Base-by-base conservation (phyloP, 2,888 invertebrate species). In the Rhodophaea formosa region DNA sequence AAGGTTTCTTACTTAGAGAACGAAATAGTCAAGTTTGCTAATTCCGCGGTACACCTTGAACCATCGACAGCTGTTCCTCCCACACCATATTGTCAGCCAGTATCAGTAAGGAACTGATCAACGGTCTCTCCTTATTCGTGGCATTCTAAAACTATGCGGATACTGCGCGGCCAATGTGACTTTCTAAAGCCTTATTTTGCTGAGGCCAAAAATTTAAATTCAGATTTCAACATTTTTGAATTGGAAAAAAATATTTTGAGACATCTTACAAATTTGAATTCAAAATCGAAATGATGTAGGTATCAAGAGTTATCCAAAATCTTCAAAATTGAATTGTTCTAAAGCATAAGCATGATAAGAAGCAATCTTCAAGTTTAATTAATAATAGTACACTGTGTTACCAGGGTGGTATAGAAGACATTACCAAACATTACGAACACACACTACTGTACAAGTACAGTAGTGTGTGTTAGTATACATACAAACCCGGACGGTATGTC, bases 61-160 rank as follows among this genome's bases (percentile, higher is more conserved):
- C 56, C 43, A 49, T 57, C 60, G 55, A 23, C 23, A 23, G 23
- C 56, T 39, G 39, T 16, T 49, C 62, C 55, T 57, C 62, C 64
- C 58, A 59, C 65, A 56, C 57, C 56, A 61, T 53, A 56, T 51
- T 56, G 57, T 45, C 57, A 56, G 49, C n/a, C 42, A n/a, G 39
- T 23, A 29, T 49, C 49, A 32, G 8, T 15, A 32, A 65, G 63
- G 68, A 67, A 66, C 63, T 63, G 53, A 67, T 66, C 66, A 61
- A 57, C 62, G 62, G 67, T 64, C 56, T 53, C 58, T 67, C 68
- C 65, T 65, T 68, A 66, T 69, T 59, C 35, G 60, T 55, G 58
- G 56, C 59, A 52, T 29, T 59, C 62, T 53, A 60, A 67, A 39
- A 64, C 54, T 59, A 61, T 56, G 45, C 62, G 56, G 30, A 60